A percentile compares a stretch with the other conserved stretches of the same genome.
Conservation (phyloP, 2,888 invertebrate species). For the Marasmarcha lunaedactyla region DNA sequence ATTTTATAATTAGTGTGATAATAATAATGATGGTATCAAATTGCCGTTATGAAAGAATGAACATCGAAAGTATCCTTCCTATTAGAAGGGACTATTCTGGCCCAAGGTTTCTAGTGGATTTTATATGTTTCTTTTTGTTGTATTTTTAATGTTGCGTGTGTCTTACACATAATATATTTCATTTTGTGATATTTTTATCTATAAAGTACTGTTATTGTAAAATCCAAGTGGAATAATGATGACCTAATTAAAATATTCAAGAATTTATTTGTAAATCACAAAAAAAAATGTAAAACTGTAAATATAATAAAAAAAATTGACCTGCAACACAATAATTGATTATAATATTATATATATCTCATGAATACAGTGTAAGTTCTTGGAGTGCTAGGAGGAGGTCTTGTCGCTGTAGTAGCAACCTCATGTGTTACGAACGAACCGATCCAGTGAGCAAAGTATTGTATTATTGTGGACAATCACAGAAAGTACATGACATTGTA, state of each 20-base stretch:
- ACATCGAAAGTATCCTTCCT: constrained; percentile 73
- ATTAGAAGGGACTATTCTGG: constrained; percentile 68
- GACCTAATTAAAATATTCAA: constrained; percentile 70
- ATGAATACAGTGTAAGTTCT: constrained; percentile 66
- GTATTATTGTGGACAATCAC: constrained; percentile 68
- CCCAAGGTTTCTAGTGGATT: constrained; percentile 70
- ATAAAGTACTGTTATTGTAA: constrained; percentile 71
- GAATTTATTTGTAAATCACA: constrained; percentile 72
- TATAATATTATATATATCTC: constrained; percentile 55
- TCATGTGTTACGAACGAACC: constrained; percentile 59
- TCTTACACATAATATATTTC: constrained; percentile 72
- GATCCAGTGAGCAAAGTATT: constrained; percentile 71
- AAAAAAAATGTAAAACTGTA: constrained; percentile 71
- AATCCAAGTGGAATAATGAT: constrained; percentile 67
- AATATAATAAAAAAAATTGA: constrained; percentile 67
- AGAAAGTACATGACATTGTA: constrained; percentile 72
- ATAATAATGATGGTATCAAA: constrained; percentile 65
- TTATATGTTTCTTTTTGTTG: constrained; percentile 69
- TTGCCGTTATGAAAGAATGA: constrained; percentile 66
- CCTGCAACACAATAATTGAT: constrained; percentile 68
- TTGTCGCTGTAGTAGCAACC: constrained; percentile 56
- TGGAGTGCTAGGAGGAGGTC: constrained; percentile 57
- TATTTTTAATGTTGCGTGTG: constrained; percentile 71
- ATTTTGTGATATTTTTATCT: constrained; percentile 73
- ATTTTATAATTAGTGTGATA: constrained; percentile 71